phyloP scores from a whole-genome alignment of 2,113 vertebrate genomes.

The Corynorhinus townsendii region DNA sequence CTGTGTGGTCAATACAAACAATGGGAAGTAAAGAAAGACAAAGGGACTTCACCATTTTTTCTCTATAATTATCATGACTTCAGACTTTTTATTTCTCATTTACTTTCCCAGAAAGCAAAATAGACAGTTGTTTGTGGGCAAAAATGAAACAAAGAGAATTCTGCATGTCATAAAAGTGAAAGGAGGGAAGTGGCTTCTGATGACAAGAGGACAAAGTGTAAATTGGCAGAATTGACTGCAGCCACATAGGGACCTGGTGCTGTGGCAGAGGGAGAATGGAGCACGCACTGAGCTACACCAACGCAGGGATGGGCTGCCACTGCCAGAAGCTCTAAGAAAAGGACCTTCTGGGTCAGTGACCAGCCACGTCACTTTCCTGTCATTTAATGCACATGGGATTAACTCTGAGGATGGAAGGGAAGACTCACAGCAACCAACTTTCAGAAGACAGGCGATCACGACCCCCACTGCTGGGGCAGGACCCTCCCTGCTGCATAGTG shows the following conservation, averaged over 20 bases:
- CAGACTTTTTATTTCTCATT: neutral
- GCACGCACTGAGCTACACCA: too few species aligned
- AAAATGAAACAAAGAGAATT: neutral
- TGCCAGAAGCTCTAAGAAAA: neutral
- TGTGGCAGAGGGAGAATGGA: too few species aligned
- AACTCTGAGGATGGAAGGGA: neutral
- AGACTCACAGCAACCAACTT: too few species aligned
- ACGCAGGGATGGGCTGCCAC: neutral
- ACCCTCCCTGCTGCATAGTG: too few species aligned
- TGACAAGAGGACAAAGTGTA: neutral
- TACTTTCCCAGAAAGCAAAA: conserved; percentile 34
- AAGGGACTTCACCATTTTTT: neutral
- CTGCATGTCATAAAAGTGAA: neutral
- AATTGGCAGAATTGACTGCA: too few species aligned
- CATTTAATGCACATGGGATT: neutral
- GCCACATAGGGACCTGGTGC: rapidly evolving
- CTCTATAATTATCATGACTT: neutral
- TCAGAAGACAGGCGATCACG: neutral
- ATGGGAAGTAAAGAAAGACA: neutral
- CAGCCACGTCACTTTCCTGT: neutral
- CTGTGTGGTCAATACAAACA: neutral
- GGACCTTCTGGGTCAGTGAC: neutral
- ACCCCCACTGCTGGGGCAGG: neutral
- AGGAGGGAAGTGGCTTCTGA: neutral
- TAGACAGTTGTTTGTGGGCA: neutral